A percentile compares a stretch with the other conserved stretches of the same genome.
Evolutionary conservation across 2,888 invertebrate species (phyloP).

Genomic region (Diarsia mendica): DNA sequence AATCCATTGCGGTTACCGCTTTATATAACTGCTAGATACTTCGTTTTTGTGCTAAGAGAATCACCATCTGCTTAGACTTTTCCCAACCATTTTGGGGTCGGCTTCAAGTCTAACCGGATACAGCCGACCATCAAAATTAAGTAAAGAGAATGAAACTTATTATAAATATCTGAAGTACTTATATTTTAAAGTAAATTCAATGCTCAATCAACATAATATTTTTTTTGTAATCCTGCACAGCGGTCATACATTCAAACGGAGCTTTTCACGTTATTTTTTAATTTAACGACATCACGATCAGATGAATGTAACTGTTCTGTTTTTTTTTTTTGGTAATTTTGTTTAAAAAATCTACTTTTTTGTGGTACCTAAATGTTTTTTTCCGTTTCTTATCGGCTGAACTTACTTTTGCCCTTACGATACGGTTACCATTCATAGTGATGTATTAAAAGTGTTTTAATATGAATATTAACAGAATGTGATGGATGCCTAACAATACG

Average conservation of each 20-base stretch:
- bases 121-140: too few species aligned
- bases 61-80: not conserved
- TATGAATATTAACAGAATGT: not conserved
- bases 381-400: slow-evolving; percentile 38
- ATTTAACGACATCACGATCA: not conserved
- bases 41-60: not conserved
- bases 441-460: slow-evolving; percentile 20
- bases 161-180: not conserved
- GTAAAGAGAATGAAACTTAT: not conserved
- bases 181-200: not conserved
- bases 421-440: slow-evolving; percentile 20
- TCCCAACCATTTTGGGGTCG: too few species aligned
- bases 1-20: not conserved
- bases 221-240: not conserved
- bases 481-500: too few species aligned
- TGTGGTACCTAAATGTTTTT: slow-evolving; percentile 26
- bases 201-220: not conserved
- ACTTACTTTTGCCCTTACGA: slow-evolving; percentile 41
- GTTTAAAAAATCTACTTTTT: not conserved
- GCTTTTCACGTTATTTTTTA: not conserved
- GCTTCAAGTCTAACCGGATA: too few species aligned
- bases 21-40: not conserved
- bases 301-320: not conserved
- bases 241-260: not conserved
- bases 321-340: too few species aligned